Base-by-base conservation (phyloP, 1,140 invertebrate genomes). In the Colletes gigas region DNA sequence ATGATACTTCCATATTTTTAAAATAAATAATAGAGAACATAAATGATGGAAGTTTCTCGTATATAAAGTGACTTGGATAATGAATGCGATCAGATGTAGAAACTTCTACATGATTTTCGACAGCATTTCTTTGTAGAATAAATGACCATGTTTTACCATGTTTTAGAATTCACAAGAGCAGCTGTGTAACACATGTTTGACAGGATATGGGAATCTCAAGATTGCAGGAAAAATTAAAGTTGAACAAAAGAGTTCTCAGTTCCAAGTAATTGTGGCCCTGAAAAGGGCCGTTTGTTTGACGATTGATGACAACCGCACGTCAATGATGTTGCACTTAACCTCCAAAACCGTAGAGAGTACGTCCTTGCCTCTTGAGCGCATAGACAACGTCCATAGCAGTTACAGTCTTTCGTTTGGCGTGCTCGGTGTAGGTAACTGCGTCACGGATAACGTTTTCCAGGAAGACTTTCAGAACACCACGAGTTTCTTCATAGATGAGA, bases 271-370 rank as follows among this genome's bases (percentile, higher is more conserved):
- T 70, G 74, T 82, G 80, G 80, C 80, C 80, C 80, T 82, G 75
- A 82, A 72, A 82, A 82, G 80, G 80, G 80, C 80, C 80, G 80
- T 44, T 82, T 70, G 44, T 39, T 67, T 66, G 10, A 41, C 19
- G 17, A 54, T 81, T 1, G 14, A 14, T 6, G 52, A 1, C 12
- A n/a, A 54, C 69, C 39, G 57, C 5, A 68, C 7, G 17, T 60
- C 50, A n/a, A 21, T 0, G 0, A 41, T 50, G 5, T 76, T n/a
- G 10, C 7, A 3, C 30, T 95, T 94, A 96, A 83, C 95, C 95
- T 63, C 95, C 95, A 81, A 96, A 96, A 82, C 95, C 95, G 88
- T 96, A 96, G 0, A 96, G 88, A 50, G 95, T 96, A 44, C 96
- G 94, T 52, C 97, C 97, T 93, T 87, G 85, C 0, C 85, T 81